Evolutionary conservation across 2,113 vertebrate species (phyloP), one percentile per base, ranked within the genome.

Genomic region (Hypocryptadius cinnamomeus): DNA sequence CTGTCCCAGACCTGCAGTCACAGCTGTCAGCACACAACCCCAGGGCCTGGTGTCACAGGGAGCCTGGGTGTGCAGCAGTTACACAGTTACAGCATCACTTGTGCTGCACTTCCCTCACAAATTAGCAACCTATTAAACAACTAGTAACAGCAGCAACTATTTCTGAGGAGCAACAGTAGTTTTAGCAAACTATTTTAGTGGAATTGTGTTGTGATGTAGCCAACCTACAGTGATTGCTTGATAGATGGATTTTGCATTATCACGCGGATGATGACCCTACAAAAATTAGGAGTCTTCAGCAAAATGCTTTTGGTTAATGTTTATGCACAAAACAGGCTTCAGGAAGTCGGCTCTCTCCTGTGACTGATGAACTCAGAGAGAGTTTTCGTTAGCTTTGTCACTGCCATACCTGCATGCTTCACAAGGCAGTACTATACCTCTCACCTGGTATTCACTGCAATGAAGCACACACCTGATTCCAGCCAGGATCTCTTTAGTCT

Each of bases 201-300:
- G 15, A 51, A 8, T 23, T 1, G 1, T 11, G 40, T 14, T 23
- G 20, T 15, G 8, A 2, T 9, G 3, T 23, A 20, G 22, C 9
- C 15, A 76, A n/a, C 12, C 7, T 45, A 53, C 22, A 30, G 37
- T 18, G 31, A 51, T 17, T 48, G 15, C 11, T 6, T 44, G 15
- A 68, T 2, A 54, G 50, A 54, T 0, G 0, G 27, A 40, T 82
- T 82, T 79, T 79, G 11, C 24, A 22, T 47, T 15, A 69, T 37
- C 20, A 10, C 10, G 15, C 51, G 11, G 8, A 13, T 40, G 8
- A 13, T 40, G 17, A 78, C 23, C 18, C 9, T 31, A 63, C 6
- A 27, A 51, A 87, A 87, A 66, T 30, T 1, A 42, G 9, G 8
- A 64, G 17, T 28, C 45, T 71, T 60, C 40, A 68, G 37, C 23